Percentiles rank a stretch among this genome's conserved stretches.
These are phyloP conservation scores for Psilopsiagon aymara DNA, from an alignment of 2,113 vertebrate genomes.

Conservation along the genomic window DNA sequence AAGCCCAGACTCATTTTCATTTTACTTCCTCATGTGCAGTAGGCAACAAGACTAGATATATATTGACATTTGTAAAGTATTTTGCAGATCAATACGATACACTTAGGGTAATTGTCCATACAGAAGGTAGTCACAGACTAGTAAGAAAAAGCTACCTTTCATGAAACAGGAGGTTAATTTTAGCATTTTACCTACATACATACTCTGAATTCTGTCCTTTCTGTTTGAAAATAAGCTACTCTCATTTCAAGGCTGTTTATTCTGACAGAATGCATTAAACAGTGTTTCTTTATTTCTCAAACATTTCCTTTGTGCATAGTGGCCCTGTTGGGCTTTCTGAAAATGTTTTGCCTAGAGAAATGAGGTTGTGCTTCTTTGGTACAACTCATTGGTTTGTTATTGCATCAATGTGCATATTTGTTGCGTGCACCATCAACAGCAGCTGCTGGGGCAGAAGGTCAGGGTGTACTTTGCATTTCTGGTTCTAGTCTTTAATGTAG, in stretches of 20 bases:
- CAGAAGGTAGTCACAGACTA: slow-evolving; percentile 2
- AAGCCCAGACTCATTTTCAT: slow-evolving; percentile 60
- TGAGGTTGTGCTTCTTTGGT: background rate
- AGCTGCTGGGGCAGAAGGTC: background rate
- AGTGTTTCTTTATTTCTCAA: background rate
- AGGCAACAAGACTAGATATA: slow-evolving; percentile 38
- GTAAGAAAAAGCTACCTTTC: slow-evolving; percentile 31
- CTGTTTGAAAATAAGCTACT: background rate
- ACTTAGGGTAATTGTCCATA: slow-evolving; percentile 58
- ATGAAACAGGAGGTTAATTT: background rate
- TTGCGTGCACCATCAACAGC: background rate
- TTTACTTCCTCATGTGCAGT: slow-evolving; percentile 34
- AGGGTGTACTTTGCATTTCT: background rate
- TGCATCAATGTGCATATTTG: accelerated
- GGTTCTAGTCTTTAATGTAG: background rate
- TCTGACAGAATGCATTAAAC: background rate
- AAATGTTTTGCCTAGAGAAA: background rate
- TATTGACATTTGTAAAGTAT: slow-evolving; percentile 63
- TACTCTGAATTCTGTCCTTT: background rate
- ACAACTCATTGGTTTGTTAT: background rate
- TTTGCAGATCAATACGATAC: slow-evolving; percentile 62
- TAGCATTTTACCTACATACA: background rate
- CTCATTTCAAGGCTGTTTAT: background rate
- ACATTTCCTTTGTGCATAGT: background rate
- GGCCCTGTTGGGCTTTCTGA: background rate